These are phyloP conservation scores for Neolamprologus devosi DNA, from an alignment of 2,113 vertebrate species.

Conservation along the genomic window DNA sequence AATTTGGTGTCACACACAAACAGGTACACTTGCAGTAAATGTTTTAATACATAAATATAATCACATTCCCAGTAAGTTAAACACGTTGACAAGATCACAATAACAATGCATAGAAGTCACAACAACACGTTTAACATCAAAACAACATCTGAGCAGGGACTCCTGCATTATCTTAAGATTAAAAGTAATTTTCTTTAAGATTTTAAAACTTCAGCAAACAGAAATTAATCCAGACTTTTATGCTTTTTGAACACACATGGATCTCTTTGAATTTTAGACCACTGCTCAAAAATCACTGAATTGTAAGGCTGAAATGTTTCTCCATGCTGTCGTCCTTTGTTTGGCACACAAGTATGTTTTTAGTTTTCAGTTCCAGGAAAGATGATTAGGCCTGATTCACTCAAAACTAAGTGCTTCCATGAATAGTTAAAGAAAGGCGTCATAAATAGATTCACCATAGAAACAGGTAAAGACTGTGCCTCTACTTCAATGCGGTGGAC, in stretches of 20 bases:
- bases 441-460: neutral
- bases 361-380: neutral
- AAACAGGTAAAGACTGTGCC: neutral
- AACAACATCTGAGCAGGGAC: fast-evolving
- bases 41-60: neutral
- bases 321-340: fast-evolving
- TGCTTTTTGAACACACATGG: fast-evolving
- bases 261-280: neutral
- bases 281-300: neutral
- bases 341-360: neutral
- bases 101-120: neutral
- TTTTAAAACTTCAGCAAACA: neutral
- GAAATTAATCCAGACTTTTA: neutral
- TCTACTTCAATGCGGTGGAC: neutral
- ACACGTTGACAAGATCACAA: fast-evolving
- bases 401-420: neutral
- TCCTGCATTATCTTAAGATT: neutral
- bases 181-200: neutral
- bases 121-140: neutral
- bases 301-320: neutral
- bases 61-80: neutral
- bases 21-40: neutral
- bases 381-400: neutral
- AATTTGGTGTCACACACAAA: neutral
- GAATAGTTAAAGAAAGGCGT: fast-evolving